These are phyloP conservation scores for Gambusia affinis DNA, from an alignment of 2,113 vertebrate species.

Conservation along the genomic window DNA sequence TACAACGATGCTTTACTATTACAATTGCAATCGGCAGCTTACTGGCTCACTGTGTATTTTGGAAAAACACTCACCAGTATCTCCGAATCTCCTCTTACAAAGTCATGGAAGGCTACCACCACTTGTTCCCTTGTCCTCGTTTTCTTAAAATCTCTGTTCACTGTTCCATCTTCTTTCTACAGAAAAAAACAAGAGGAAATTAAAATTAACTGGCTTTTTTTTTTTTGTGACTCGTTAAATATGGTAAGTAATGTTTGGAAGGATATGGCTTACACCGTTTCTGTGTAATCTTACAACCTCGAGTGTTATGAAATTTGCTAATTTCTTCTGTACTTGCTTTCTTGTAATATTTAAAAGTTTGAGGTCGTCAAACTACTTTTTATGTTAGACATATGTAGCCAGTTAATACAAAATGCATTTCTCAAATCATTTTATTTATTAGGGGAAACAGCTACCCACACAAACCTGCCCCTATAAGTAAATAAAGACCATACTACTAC, in stretches of 20 bases:
- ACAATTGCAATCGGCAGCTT: not conserved
- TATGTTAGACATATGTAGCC: not conserved
- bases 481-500: too few species aligned
- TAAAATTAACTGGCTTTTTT: not conserved
- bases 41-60: not conserved
- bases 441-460: too few species aligned
- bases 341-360: too few species aligned
- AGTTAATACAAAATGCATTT: not conserved
- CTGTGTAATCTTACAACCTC: too few species aligned
- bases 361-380: too few species aligned
- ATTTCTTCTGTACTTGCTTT: too few species aligned
- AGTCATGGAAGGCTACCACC: conserved; percentile 88
- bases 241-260: too few species aligned
- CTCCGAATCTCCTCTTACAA: conserved; percentile 89
- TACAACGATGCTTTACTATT: not conserved
- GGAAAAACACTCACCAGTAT: conserved; percentile 86
- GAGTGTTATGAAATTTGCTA: too few species aligned
- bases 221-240: not conserved
- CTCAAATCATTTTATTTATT: not conserved
- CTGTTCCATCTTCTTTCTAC: conserved; percentile 95
- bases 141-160: conserved; percentile 98
- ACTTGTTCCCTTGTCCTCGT: conserved; percentile 94
- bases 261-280: too few species aligned
- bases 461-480: too few species aligned
- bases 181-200: conserved; percentile 19